Evolutionary conservation across 2,113 vertebrate genomes (phyloP).

Genomic region (Chiloscyllium plagiosum): DNA sequence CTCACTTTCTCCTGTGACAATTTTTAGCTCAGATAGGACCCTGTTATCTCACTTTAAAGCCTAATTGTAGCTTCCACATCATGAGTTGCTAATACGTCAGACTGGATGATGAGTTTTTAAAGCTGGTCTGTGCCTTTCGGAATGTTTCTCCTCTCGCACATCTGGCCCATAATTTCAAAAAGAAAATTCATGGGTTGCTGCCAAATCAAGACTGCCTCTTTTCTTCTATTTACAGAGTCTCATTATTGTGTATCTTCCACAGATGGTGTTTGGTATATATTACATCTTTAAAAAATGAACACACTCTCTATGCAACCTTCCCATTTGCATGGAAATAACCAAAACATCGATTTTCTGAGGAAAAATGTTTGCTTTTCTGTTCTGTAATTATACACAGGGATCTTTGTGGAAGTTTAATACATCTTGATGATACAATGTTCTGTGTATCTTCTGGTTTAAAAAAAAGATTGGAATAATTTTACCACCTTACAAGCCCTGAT

Average conservation of each 20-base stretch:
- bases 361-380: neutral
- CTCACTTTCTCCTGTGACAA: no score
- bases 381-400: neutral
- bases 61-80: neutral
- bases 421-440: neutral
- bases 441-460: neutral
- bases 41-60: neutral
- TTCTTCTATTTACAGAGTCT: neutral
- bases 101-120: neutral
- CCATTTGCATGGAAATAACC: neutral
- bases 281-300: neutral
- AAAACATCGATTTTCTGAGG: neutral
- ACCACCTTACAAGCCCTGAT: neutral
- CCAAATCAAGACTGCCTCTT: neutral
- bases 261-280: neutral
- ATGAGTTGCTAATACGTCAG: neutral
- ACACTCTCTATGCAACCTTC: neutral
- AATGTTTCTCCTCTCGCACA: neutral
- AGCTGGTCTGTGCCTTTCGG: neutral
- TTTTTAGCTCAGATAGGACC: neutral
- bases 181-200: neutral
- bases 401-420: neutral
- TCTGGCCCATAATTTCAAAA: neutral
- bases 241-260: neutral
- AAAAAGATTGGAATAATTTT: neutral